phyloP scores from a whole-genome alignment of 2,888 invertebrate genomes.

The Eremobia ochroleuca region DNA sequence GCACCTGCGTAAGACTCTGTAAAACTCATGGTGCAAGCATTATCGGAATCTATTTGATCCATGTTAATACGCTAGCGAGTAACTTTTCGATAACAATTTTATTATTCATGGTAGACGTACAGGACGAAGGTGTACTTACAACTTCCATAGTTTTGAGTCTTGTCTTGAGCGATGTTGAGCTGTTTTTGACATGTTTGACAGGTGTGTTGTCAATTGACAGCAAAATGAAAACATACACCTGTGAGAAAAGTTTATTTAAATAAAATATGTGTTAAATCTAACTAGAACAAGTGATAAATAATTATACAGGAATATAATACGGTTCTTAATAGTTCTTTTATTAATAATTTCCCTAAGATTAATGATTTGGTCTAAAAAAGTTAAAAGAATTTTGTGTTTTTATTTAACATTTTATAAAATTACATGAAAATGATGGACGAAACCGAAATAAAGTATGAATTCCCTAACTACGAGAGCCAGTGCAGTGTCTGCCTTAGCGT shows the following conservation, averaged over 20 bases:
- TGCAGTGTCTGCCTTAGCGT: constrained; percentile 63
- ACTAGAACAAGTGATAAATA: not conserved
- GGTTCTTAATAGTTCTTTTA: too few species aligned
- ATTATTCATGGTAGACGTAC: too few species aligned
- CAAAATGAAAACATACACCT: constrained; percentile 2
- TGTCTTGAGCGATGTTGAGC: not conserved
- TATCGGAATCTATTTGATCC: too few species aligned
- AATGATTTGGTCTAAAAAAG: not conserved
- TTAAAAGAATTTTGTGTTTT: not conserved
- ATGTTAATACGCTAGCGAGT: too few species aligned
- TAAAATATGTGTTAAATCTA: not conserved
- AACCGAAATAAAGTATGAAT: constrained; percentile 61
- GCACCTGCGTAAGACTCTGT: too few species aligned
- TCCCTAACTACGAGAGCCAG: constrained; percentile 27
- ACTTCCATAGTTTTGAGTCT: constrained; percentile 14
- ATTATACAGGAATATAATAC: not conserved
- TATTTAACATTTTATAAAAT: not conserved
- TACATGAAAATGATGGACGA: constrained; percentile 51
- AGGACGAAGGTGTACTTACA: not conserved
- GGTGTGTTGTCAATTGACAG: not conserved
- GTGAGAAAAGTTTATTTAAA: not conserved
- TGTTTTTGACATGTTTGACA: constrained; percentile 2
- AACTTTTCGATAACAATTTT: too few species aligned
- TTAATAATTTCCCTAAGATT: not conserved
- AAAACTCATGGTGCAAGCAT: too few species aligned